Percentiles rank a stretch among this genome's conserved stretches.
Evolutionary conservation across 2,888 invertebrate species (phyloP).

Genomic region (Agrotis clavis): DNA sequence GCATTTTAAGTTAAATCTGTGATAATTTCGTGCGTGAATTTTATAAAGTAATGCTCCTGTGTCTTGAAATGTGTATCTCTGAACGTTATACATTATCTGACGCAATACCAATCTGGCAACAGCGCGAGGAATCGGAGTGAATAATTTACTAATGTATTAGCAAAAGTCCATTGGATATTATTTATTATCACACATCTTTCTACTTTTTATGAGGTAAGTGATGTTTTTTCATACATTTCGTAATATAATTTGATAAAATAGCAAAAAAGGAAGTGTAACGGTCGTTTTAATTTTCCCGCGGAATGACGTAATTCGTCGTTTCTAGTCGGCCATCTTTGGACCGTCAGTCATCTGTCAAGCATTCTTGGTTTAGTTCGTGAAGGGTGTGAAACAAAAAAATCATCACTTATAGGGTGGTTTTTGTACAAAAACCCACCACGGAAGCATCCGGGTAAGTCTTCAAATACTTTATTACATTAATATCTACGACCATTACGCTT

Average conservation of each 20-base stretch:
- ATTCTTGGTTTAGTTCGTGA: constrained; percentile 77
- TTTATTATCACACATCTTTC: constrained; percentile 72
- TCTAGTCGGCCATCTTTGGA: constrained; percentile 81
- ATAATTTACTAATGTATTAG: constrained; percentile 82
- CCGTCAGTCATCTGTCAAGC: constrained; percentile 87
- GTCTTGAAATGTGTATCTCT: constrained; percentile 86
- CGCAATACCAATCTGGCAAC: constrained; percentile 90
- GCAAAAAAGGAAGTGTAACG: constrained; percentile 72
- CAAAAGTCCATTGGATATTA: constrained; percentile 75
- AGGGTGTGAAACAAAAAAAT: constrained; percentile 79
- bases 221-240: constrained; percentile 31
- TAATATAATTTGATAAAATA: constrained; percentile 28
- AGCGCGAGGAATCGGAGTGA: constrained; percentile 85
- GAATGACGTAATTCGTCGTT: constrained; percentile 84
- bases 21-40: constrained; percentile 65
- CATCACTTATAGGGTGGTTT: constrained; percentile 79
- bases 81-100: constrained; percentile 87
- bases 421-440: constrained; percentile 80
- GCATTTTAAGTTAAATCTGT: constrained; percentile 50
- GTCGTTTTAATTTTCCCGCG: constrained; percentile 86
- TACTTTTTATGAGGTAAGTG: constrained; percentile 85
- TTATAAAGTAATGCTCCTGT: constrained; percentile 81
- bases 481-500: constrained; percentile 59
- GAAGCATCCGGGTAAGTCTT: constrained; percentile 89
- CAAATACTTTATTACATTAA: constrained; percentile 58